phyloP scores from a whole-genome alignment of 2,797 vertebrate genomes.

The Pseudochirops corinnae region DNA sequence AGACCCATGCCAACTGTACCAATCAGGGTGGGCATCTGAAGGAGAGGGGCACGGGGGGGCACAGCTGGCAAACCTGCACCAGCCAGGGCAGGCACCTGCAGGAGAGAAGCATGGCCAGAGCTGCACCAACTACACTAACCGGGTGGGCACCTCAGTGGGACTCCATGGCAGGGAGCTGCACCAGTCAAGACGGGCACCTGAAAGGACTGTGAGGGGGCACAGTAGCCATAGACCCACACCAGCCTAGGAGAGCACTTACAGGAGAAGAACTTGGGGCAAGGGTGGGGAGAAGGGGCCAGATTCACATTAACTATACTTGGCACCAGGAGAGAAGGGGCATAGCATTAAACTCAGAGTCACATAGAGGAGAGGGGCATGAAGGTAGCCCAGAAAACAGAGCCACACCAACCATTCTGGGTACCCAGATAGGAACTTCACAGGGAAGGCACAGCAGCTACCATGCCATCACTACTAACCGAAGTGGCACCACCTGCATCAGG shows the following conservation, averaged over 20 bases:
- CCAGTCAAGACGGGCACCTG: neutral
- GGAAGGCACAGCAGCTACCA: neutral
- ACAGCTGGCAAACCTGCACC: neutral
- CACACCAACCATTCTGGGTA: neutral
- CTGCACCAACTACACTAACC: neutral
- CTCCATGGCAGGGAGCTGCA: neutral
- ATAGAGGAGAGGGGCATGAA: neutral
- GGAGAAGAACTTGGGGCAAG: neutral
- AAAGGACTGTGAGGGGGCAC: neutral
- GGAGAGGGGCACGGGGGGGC: fast-evolving
- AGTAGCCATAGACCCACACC: neutral
- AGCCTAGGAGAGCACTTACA: neutral
- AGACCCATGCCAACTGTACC: slow-evolving; percentile 98
- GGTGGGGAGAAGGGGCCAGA: neutral
- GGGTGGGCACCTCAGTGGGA: neutral
- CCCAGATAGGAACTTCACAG: neutral
- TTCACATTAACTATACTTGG: neutral
- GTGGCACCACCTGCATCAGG: neutral
- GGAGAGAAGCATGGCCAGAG: neutral
- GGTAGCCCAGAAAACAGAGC: neutral
- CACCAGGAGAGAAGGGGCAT: neutral
- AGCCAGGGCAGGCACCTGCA: fast-evolving
- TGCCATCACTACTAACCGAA: neutral
- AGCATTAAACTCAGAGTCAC: neutral
- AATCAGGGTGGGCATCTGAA: slow-evolving; percentile 91